Conservation (phyloP, 2,888 invertebrate genomes). For the Eupithecia abbreviata region DNA sequence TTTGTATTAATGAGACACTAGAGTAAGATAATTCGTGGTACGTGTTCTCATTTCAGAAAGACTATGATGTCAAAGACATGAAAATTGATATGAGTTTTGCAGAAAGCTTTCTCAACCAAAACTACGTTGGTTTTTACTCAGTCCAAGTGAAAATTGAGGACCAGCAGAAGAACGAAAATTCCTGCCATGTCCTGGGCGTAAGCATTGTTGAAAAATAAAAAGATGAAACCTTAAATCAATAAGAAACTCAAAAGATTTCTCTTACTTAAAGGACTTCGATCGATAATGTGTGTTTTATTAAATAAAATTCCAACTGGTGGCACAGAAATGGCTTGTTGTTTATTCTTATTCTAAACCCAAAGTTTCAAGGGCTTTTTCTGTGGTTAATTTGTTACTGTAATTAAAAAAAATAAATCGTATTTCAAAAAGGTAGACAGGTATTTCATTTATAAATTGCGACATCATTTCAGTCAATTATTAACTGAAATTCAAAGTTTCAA, state of each 20-base stretch:
- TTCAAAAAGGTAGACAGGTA: background rate
- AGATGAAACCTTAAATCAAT: background rate
- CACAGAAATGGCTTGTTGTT: conserved; percentile 16
- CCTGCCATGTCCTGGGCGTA: conserved; percentile 28
- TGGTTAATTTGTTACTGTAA: background rate
- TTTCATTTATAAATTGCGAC: background rate
- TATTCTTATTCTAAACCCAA: background rate
- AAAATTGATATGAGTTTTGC: conserved; percentile 22
- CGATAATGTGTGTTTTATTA: background rate
- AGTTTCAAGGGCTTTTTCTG: background rate
- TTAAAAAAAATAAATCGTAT: background rate
- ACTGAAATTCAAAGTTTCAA: background rate
- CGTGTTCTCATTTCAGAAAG: conserved; percentile 30
- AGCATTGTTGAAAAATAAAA: conserved; percentile 10
- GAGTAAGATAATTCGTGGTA: background rate
- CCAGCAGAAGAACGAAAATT: background rate
- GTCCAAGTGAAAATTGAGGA: conserved; percentile 5
- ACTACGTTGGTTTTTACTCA: conserved; percentile 20
- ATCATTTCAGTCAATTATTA: background rate
- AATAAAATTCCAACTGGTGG: conserved; percentile 33
- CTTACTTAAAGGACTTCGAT: background rate
- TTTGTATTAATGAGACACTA: background rate
- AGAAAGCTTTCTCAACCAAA: conserved; percentile 16
- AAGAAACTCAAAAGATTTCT: background rate
- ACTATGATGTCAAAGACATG: conserved; percentile 27